Evolutionary conservation across 2,888 invertebrate genomes (phyloP), one percentile per base, ranked within the genome.

Genomic region (Dicycla oo): DNA sequence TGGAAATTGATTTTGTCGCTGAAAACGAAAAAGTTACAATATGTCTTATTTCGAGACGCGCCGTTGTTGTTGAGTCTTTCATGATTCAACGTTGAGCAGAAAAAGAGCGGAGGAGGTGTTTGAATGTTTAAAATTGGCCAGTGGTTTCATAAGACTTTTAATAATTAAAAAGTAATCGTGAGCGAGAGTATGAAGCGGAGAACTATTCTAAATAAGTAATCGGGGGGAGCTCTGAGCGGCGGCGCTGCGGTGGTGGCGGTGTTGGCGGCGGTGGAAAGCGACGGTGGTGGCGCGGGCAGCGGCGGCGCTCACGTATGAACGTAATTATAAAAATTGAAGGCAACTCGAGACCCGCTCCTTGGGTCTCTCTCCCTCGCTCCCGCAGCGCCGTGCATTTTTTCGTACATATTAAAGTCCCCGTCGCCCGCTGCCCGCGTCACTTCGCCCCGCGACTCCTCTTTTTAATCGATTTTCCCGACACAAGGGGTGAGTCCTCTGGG

Each of bases 251-350:
- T 69, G 64, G 78, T 67, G 89, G 91, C 73, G 96, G 78, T 77
- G 84, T 40, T 43, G 40, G 68, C 73, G 96, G 77, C 81, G 84
- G 69, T 80, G 82, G 80, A 81, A 80, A 75, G 85, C 84, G 87
- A 82, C 86, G 89, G 78, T 73, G 84, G 79, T 69, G 81, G 82
- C 73, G 82, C 95, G 87, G 74, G 78, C 76, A 73, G 78, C 78
- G 72, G 73, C 81, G 77, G 92, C 96, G 93, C 96, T 98, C 93
- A 97, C 97, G 95, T 95, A 95, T 95, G 96, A 95, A 95, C 95
- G 95, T 95, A 96, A 95, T 96, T 96, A 95, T 95, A 95, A 96
- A 96, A 96, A 95, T 95, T 94, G 95, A 94, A 96, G 95, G 94
- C 94, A 94, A 92, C 92, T 94, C 89, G 89, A 91, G 92, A 91